phyloP scores from a whole-genome alignment of 2,888 invertebrate species.

The Sinelater perroti region DNA sequence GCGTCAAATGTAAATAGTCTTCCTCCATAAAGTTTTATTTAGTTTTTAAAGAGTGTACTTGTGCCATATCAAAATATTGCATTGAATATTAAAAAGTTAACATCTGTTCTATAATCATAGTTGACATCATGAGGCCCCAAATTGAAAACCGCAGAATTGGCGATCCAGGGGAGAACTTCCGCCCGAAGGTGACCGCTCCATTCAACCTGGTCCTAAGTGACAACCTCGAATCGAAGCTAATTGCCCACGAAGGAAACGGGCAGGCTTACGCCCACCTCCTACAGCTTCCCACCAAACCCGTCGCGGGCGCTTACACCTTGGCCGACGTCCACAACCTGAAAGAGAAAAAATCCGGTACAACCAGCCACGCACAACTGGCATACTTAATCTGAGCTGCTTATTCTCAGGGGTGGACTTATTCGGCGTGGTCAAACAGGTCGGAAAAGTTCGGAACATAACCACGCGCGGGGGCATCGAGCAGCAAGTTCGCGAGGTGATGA shows the following conservation, averaged over 20 bases:
- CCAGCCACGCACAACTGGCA: no score
- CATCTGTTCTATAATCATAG: no score
- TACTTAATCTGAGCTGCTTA: no score
- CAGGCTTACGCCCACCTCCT: slow-evolving; percentile 63
- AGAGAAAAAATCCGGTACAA: no score
- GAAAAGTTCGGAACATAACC: slow-evolving; percentile 57
- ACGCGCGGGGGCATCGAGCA: slow-evolving; percentile 67
- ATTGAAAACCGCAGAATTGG: slow-evolving; percentile 64
- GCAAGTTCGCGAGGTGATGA: slow-evolving; percentile 71
- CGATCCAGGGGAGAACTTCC: slow-evolving; percentile 68
- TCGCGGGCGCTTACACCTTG: slow-evolving; percentile 64
- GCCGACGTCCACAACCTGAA: slow-evolving; percentile 64
- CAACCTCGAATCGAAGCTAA: slow-evolving; percentile 53
- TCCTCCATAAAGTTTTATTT: no score
- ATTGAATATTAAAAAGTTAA: no score
- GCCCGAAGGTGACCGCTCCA: slow-evolving; percentile 73
- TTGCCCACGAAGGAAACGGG: slow-evolving; percentile 66
- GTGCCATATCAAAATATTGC: no score
- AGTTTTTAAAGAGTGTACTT: no score
- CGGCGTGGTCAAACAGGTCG: slow-evolving; percentile 16
- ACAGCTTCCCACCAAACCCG: slow-evolving; percentile 72
- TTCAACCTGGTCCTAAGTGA: slow-evolving; percentile 69
- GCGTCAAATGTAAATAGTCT: no score
- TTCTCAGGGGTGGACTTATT: slow-evolving; percentile 21
- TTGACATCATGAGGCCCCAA: slow-evolving; percentile 75